Conservation (phyloP, 2,797 vertebrate genomes). For the Sebastes dallii region DNA sequence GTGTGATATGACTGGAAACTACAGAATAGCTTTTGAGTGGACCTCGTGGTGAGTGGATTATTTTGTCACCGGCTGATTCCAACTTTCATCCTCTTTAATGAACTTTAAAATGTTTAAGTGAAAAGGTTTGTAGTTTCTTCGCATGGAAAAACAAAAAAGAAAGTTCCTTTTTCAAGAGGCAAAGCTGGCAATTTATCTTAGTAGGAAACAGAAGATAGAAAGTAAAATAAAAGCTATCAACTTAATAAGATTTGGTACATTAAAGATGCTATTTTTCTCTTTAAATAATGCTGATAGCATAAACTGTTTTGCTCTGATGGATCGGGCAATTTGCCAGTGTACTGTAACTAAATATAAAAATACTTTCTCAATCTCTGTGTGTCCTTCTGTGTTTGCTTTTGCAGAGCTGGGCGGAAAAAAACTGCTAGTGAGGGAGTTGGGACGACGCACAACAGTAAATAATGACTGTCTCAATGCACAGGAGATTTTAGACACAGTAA, state of each 20-base stretch:
- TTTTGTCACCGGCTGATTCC: neutral
- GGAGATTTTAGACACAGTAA: conserved; percentile 63
- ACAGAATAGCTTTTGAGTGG: too few species aligned
- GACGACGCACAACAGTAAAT: conserved; percentile 62
- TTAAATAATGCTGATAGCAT: neutral
- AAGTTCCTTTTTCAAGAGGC: neutral
- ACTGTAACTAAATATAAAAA: conserved; percentile 5
- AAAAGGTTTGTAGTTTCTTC: neutral
- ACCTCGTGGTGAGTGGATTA: neutral
- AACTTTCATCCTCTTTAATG: neutral
- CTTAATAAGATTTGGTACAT: neutral
- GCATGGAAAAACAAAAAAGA: neutral
- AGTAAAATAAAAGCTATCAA: neutral
- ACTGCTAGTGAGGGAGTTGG: conserved; percentile 33
- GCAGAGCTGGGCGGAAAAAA: conserved; percentile 33
- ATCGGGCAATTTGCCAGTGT: neutral
- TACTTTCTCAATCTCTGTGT: neutral
- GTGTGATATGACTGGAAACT: too few species aligned
- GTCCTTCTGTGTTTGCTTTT: conserved; percentile 23
- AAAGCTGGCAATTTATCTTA: neutral
- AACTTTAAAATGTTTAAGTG: neutral
- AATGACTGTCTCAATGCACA: conserved; percentile 67
- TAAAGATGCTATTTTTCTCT: neutral
- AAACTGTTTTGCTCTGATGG: neutral
- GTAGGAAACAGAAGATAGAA: neutral